phyloP scores from a whole-genome alignment of 2,797 vertebrate genomes.

The Enteromius viviparus region DNA sequence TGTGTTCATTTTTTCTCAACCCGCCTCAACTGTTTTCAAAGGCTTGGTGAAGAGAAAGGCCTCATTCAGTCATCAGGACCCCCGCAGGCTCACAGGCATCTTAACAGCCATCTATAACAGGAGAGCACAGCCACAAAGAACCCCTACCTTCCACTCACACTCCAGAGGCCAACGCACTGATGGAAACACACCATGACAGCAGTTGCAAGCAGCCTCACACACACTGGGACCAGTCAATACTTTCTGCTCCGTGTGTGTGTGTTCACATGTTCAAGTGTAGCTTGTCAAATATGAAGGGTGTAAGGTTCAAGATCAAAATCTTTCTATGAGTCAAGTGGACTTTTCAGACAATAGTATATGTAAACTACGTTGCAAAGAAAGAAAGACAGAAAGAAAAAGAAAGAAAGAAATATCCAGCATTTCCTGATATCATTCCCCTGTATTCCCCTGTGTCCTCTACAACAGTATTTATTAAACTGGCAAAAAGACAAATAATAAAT shows the following conservation, averaged over 20 bases:
- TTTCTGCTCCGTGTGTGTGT: neutral
- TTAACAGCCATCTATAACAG: conserved; percentile 51
- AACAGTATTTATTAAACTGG: neutral
- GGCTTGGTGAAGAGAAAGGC: neutral
- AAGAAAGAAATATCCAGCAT: neutral
- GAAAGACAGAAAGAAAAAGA: neutral
- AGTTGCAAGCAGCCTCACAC: conserved; percentile 9
- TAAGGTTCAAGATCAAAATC: neutral
- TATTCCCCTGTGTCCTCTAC: neutral
- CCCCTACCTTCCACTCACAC: conserved; percentile 36
- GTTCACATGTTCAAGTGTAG: neutral
- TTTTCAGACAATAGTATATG: neutral
- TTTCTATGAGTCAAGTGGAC: neutral
- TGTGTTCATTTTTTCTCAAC: neutral
- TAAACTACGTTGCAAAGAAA: neutral
- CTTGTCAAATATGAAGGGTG: conserved; percentile 24
- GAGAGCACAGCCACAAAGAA: conserved; percentile 47
- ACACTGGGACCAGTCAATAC: conserved; percentile 20
- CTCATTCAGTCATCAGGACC: conserved; percentile 34
- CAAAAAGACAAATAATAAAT: neutral
- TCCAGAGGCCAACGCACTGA: conserved; percentile 56
- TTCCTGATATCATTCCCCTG: neutral
- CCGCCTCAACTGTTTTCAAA: conserved; percentile 20
- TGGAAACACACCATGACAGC: conserved; percentile 29
- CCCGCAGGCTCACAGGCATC: conserved; percentile 23